A percentile compares a stretch with the other conserved stretches of the same genome.
Evolutionary conservation across 2,888 invertebrate genomes (phyloP).

Genomic region (Cosmopolites sordidus): DNA sequence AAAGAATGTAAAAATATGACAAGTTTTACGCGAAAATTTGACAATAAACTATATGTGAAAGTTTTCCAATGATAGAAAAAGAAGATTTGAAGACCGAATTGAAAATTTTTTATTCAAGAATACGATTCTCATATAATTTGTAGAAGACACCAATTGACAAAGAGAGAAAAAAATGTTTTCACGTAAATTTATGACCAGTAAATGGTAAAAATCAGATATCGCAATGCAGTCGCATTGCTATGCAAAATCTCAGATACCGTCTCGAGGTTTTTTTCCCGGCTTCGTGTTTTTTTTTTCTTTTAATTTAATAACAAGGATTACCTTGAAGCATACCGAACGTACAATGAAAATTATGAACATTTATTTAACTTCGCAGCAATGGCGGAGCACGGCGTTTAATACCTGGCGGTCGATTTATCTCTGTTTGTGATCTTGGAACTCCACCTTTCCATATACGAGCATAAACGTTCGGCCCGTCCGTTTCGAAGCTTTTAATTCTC

Average conservation of each 20-base stretch:
- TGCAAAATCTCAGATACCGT: background rate
- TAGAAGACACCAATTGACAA: too few species aligned
- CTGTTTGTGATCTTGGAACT: background rate
- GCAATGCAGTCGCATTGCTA: background rate
- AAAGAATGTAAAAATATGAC: too few species aligned
- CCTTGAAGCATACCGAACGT: background rate
- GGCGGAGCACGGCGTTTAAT: background rate
- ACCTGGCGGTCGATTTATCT: background rate
- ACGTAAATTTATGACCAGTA: too few species aligned
- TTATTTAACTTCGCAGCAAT: background rate
- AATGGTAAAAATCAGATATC: too few species aligned
- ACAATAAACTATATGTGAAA: too few species aligned
- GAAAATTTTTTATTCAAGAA: too few species aligned
- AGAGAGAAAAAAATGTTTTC: too few species aligned
- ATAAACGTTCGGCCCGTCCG: background rate
- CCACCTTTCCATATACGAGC: conserved; percentile 1
- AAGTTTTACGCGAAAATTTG: too few species aligned
- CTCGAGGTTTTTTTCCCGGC: too few species aligned
- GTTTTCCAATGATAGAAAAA: too few species aligned
- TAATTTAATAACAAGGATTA: background rate
- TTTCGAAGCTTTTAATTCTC: background rate
- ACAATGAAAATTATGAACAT: conserved; percentile 1
- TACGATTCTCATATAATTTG: background rate
- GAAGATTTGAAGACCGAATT: too few species aligned
- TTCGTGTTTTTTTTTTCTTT: background rate